A percentile compares a stretch with the other conserved stretches of the same genome.
Conservation (phyloP, 2,113 vertebrate genomes). For the Ochotona curzoniae region DNA sequence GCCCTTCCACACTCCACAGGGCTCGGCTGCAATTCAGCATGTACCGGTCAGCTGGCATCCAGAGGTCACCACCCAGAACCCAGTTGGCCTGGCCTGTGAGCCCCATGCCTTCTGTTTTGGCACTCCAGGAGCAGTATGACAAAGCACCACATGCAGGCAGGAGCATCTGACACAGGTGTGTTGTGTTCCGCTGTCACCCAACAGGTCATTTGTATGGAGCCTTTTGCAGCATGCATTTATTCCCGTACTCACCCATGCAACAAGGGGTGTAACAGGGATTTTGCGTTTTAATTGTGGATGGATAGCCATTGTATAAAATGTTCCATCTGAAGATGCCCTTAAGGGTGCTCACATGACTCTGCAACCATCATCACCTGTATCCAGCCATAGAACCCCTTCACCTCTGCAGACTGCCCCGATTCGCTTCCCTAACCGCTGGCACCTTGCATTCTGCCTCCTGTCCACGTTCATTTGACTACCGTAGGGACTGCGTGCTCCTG, state of each 20-base stretch:
- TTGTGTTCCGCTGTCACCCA: background rate
- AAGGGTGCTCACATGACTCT: background rate
- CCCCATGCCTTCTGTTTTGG: background rate
- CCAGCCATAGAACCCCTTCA: background rate
- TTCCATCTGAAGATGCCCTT: background rate
- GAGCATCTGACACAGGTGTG: background rate
- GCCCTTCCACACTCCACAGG: too few species aligned
- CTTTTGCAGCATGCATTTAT: background rate
- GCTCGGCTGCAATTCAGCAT: background rate
- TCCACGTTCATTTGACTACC: background rate
- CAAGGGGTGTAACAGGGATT: background rate
- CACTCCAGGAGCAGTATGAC: rapidly evolving
- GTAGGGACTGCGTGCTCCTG: background rate
- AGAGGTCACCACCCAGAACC: background rate
- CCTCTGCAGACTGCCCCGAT: background rate
- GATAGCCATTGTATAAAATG: background rate
- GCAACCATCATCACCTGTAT: background rate
- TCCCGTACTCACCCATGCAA: background rate
- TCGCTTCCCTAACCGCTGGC: background rate
- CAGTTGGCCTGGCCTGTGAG: background rate
- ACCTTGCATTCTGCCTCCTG: background rate
- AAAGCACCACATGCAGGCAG: too few species aligned
- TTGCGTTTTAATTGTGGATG: background rate
- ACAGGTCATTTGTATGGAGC: too few species aligned
- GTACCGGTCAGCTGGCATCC: too few species aligned